Percentiles rank a stretch among this genome's conserved stretches.
These are phyloP conservation scores for Tillus elongatus DNA, from an alignment of 2,888 invertebrate genomes.

Conservation along the genomic window DNA sequence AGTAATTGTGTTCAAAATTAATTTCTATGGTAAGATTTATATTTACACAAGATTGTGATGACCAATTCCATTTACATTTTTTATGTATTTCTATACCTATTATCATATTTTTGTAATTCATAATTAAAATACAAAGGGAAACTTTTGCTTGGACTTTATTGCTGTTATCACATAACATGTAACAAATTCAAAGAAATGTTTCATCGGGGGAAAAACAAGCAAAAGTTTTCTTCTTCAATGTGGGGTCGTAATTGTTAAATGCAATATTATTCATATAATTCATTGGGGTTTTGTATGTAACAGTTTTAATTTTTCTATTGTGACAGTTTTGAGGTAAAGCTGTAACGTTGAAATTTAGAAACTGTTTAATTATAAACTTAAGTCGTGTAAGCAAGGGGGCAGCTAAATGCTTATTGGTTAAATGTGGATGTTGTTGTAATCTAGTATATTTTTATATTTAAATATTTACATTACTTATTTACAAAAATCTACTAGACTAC, in stretches of 20 bases:
- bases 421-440: background rate
- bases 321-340: background rate
- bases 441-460: conserved; percentile 3
- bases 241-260: background rate
- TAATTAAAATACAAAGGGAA: too few species aligned
- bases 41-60: too few species aligned
- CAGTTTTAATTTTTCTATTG: background rate
- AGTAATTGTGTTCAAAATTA: too few species aligned
- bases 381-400: conserved; percentile 31
- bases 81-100: too few species aligned
- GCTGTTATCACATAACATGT: background rate
- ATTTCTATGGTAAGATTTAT: too few species aligned
- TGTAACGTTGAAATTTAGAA: conserved; percentile 1
- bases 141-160: conserved; percentile 3
- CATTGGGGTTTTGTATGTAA: background rate
- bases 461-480: background rate
- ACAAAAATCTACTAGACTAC: conserved; percentile 1
- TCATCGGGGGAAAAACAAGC: background rate
- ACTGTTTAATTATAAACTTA: conserved; percentile 12
- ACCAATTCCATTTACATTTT: too few species aligned
- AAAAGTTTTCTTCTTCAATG: background rate
- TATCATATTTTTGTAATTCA: too few species aligned
- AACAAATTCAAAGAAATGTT: background rate
- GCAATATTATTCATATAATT: too few species aligned
- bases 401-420: conserved; percentile 23